These are phyloP conservation scores for Chymomyza fuscimana DNA, from an alignment of 2,888 invertebrate species.

Conservation along the genomic window DNA sequence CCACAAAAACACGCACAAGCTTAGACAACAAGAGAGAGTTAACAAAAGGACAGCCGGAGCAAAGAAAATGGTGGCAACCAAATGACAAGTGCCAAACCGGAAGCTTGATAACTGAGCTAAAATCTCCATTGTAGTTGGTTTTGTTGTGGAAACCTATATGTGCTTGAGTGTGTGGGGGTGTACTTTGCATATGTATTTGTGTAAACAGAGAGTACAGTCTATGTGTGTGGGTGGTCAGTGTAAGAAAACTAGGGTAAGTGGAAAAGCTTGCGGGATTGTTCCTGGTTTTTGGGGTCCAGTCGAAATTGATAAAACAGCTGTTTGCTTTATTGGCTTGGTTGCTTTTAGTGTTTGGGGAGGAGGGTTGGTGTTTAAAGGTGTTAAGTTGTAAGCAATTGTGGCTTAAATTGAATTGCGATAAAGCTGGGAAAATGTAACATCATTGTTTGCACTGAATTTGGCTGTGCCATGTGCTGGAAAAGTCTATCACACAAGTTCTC, in stretches of 20 bases:
- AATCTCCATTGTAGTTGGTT: constrained; percentile 21
- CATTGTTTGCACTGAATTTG: neutral
- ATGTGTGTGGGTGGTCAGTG: neutral
- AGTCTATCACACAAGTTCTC: neutral
- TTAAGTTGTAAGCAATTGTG: neutral
- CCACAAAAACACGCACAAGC: neutral
- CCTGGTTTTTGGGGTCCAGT: neutral
- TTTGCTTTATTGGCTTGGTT: neutral
- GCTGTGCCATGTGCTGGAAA: neutral
- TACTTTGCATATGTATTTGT: constrained; percentile 1
- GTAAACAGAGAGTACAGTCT: no score
- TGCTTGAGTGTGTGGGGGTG: neutral
- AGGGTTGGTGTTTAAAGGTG: neutral
- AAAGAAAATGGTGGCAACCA: constrained; percentile 26
- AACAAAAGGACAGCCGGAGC: constrained; percentile 19
- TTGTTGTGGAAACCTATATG: neutral
- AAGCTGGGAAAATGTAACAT: neutral
- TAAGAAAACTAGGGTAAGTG: neutral
- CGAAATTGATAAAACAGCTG: neutral
- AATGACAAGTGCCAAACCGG: constrained; percentile 30
- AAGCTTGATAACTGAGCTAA: constrained; percentile 17
- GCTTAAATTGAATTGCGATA: neutral
- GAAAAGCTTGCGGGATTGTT: neutral
- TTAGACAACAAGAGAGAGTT: no score
- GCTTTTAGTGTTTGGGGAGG: no score